Evolutionary conservation across 2,888 invertebrate genomes (phyloP).

Genomic region (Eilema caniola): DNA sequence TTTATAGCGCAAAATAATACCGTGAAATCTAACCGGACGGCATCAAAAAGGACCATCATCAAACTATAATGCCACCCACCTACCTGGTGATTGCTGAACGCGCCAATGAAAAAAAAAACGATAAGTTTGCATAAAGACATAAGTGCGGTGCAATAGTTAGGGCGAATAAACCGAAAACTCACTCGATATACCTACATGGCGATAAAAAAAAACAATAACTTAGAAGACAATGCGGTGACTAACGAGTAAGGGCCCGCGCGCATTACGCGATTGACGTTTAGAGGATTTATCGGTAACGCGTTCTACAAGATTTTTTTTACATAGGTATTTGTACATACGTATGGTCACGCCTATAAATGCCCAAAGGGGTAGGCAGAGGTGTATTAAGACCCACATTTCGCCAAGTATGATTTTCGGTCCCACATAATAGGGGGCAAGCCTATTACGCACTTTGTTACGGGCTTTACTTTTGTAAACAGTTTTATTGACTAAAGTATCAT

Average conservation of each 20-base stretch:
- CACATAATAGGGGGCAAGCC: too few relatives aligned
- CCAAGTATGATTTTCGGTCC: too few relatives aligned
- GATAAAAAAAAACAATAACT: conserved; percentile 47
- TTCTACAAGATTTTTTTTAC: too few relatives aligned
- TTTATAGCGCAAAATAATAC: too few relatives aligned
- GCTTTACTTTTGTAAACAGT: too few relatives aligned
- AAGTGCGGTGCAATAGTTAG: conserved; percentile 43
- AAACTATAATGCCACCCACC: not conserved
- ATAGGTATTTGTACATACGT: too few relatives aligned
- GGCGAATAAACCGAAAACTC: conserved; percentile 34
- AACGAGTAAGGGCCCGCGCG: conserved; percentile 32
- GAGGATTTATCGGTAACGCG: not conserved
- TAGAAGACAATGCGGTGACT: conserved; percentile 38
- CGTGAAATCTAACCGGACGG: not conserved
- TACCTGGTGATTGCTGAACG: not conserved
- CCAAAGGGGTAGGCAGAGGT: too few relatives aligned
- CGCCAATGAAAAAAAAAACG: conserved; percentile 35
- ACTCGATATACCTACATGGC: conserved; percentile 21
- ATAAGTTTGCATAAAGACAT: conserved; percentile 38
- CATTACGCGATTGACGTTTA: conserved; percentile 12
- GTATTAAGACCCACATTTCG: too few relatives aligned
- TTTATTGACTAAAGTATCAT: not conserved
- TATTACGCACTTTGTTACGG: too few relatives aligned
- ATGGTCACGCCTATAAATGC: too few relatives aligned
- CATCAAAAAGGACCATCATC: not conserved